Conservation (phyloP, 1,140 invertebrate species). For the Cheumatopsyche charites region DNA sequence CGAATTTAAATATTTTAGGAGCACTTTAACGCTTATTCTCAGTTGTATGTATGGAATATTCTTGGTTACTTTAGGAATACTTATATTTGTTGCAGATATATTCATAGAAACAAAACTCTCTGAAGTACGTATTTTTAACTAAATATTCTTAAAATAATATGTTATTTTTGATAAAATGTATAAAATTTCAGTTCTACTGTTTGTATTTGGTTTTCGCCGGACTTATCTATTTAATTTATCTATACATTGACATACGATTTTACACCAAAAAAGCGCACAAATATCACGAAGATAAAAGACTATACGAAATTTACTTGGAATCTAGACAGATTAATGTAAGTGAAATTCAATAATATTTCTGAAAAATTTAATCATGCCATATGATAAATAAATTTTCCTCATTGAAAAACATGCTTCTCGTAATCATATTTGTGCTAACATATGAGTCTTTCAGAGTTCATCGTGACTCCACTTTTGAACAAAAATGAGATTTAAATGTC, state of each 20-base stretch:
- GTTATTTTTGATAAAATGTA: slow-evolving; percentile 21
- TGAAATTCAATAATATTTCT: background rate
- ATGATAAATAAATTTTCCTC: no score
- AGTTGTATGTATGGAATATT: slow-evolving; percentile 71
- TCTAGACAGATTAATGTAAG: background rate
- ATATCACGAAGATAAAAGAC: slow-evolving; percentile 57
- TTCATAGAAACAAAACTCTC: slow-evolving; percentile 61
- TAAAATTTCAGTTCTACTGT: slow-evolving; percentile 36
- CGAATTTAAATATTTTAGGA: slow-evolving; percentile 54
- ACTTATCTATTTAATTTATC: slow-evolving; percentile 65
- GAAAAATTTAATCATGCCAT: slow-evolving; percentile 17
- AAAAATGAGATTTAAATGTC: no score
- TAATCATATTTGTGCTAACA: no score
- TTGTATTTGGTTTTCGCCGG: slow-evolving; percentile 64
- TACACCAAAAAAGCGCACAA: slow-evolving; percentile 62
- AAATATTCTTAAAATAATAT: slow-evolving; percentile 28
- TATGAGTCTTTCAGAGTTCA: no score
- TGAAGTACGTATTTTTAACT: slow-evolving; percentile 58
- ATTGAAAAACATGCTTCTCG: no score
- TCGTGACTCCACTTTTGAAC: no score
- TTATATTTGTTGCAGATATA: slow-evolving; percentile 67
- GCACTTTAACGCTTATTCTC: slow-evolving; percentile 63
- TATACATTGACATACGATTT: slow-evolving; percentile 66
- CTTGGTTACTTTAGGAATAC: slow-evolving; percentile 68
- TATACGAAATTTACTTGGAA: slow-evolving; percentile 53